Evolutionary conservation across 2,888 invertebrate species (phyloP), one percentile per base, ranked within the genome.

Genomic region (Osedax fenrisi): DNA sequence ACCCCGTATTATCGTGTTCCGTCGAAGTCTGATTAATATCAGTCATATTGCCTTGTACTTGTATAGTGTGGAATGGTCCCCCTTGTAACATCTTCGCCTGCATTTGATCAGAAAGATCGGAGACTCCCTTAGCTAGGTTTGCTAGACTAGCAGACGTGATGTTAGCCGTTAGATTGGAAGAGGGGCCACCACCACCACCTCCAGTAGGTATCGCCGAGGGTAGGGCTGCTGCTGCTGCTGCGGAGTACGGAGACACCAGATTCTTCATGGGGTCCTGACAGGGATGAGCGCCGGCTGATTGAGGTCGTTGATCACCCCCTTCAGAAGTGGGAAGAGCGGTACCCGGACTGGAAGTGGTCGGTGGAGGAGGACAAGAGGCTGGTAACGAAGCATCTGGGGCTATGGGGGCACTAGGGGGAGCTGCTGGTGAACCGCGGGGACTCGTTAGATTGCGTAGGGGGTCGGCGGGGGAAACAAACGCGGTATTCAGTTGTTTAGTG

Each of bases 401-500:
- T n/a, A n/a, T n/a, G 10, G 72, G 26, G 25, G 75, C 69, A 59
- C 25, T 26, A 74, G 69, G 26, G 68, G 69, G 27, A 41, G 24
- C 17, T 69, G 76, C n/a, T 61, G 73, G 2, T 27, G 27, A 2
- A 71, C 25, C 25, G 23, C 13, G 71, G 22, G 71, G 27, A n/a
- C 27, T 23, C 22, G 13, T 41, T 5, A 25, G n/a, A 21, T 10
- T 27, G 17, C 10, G 17, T 17, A 41, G 68, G 3, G 70, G 24
- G 22, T 23, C 69, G 5, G 27, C 72, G n/a, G 72, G 71, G 78
- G 83, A 83, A 78, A 81, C 81, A 80, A 81, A 84, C 85, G 92
- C 92, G 61, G 92, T 91, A 84, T 94, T 94, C 70, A 93, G 91
- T 86, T 94, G 94, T 85, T 94, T 94, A 84, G 94, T 94, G 86